These are phyloP conservation scores for Columba guinea DNA, from an alignment of 2,797 vertebrate genomes.

Conservation along the genomic window DNA sequence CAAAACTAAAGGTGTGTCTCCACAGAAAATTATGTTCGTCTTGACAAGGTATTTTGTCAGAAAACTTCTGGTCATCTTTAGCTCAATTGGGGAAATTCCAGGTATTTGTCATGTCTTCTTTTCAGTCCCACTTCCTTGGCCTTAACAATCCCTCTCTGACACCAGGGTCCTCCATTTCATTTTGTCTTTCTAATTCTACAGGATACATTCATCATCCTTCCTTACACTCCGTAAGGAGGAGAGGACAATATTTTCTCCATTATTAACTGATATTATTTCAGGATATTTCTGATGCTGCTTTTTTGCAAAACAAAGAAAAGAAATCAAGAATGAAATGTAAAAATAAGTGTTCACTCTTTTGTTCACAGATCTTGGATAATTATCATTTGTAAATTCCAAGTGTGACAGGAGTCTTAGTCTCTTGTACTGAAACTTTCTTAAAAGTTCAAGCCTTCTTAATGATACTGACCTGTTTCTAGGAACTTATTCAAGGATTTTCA, in stretches of 20 bases:
- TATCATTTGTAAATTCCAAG: neutral
- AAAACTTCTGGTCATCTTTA: neutral
- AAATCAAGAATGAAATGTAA: neutral
- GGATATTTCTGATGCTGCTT: neutral
- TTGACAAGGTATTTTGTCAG: neutral
- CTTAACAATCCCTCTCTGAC: neutral
- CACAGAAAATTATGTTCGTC: neutral
- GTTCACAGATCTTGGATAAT: neutral
- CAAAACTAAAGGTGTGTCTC: neutral
- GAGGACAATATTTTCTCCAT: neutral
- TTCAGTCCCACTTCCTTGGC: neutral
- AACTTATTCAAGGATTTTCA: slow-evolving; percentile 24
- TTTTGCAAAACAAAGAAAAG: neutral
- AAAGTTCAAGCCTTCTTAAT: slow-evolving; percentile 14
- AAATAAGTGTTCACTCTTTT: neutral
- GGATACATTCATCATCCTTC: neutral
- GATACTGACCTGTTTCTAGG: neutral
- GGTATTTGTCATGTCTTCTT: neutral
- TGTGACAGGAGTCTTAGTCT: neutral
- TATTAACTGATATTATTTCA: neutral
- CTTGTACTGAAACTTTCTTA: slow-evolving; percentile 5
- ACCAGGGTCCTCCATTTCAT: neutral
- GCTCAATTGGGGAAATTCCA: neutral
- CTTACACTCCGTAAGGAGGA: neutral
- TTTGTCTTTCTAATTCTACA: neutral